Evolutionary conservation across 1,140 invertebrate species (phyloP), one percentile per base, ranked within the genome.

Genomic region (Polyergus mexicanus): DNA sequence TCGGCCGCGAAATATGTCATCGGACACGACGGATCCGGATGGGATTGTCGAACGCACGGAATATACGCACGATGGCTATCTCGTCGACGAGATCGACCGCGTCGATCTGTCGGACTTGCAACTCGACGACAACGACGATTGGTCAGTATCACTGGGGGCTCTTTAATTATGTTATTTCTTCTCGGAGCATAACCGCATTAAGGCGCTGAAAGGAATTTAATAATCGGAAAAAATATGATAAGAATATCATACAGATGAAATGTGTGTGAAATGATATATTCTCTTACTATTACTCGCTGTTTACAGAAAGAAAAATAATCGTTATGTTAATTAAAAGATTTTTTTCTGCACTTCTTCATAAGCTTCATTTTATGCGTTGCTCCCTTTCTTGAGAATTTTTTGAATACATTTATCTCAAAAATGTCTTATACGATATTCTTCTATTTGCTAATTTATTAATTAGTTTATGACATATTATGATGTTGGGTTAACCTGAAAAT

Each of bases 1-100:
- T 44, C 38, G 32, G 54, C 38, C 25, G 44, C 32, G 5, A 89
- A 90, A 89, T 77, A 90, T 90, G 89, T 90, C 88, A 85, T 71
- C 78, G 65, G 62, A 22, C 19, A 76, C 62, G 41, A 62, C 69
- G 25, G 71, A 85, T 72, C 25, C 7, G 19, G 28, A 69, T n/a
- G 68, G 56, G 62, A 65, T 74, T 58, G n/a, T 78, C 13, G 65
- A 60, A 44, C 11, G 41, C 3, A 81, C 69, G 19, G 80, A 87
- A 51, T 71, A 63, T 47, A 68, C 4, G 32, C 25, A 87, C 32
- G 88, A 89, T 80, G 47, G n/a, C 0, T 65, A 62, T 8, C 22
- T 74, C 41, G 60, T 86, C n/a, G 78, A 87, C 62, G 44, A 78
- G 32, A 19, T 63, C 25, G 85, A 90, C 13, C 78, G 41, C 19